phyloP scores from a whole-genome alignment of 2,113 vertebrate species.

The Heterocephalus glaber region DNA sequence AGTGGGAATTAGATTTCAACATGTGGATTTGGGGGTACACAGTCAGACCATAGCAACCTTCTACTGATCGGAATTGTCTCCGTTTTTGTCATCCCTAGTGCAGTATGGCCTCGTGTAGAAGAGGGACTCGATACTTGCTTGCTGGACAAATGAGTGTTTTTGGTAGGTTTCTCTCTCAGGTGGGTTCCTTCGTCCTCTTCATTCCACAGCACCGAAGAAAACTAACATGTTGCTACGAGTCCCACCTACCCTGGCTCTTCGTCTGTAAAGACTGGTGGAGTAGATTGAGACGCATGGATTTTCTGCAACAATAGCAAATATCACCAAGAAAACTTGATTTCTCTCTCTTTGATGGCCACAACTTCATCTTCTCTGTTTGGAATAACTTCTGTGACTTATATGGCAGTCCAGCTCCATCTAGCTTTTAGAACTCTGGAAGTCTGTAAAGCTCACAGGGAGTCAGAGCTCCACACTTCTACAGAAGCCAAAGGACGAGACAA shows the following conservation, averaged over 20 bases:
- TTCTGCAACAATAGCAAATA: background rate
- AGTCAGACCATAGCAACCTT: background rate
- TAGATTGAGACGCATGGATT: background rate
- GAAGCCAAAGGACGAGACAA: background rate
- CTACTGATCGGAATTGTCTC: background rate
- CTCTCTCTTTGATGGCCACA: background rate
- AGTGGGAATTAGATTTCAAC: background rate
- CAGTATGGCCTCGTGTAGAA: background rate
- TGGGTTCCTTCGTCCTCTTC: background rate
- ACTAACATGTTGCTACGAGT: background rate
- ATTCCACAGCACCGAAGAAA: background rate
- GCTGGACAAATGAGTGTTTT: background rate
- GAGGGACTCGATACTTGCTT: background rate
- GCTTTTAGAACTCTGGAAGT: background rate
- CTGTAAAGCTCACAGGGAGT: background rate
- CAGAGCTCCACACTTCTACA: background rate
- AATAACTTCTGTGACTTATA: background rate
- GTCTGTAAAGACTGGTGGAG: background rate
- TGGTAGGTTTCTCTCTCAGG: background rate
- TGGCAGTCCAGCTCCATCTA: background rate
- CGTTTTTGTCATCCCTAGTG: background rate
- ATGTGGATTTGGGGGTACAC: background rate
- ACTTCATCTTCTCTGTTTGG: background rate
- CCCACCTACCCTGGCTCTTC: background rate
- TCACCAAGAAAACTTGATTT: background rate